These are phyloP conservation scores for Nomada fucata DNA, from an alignment of 2,888 invertebrate species.

Conservation along the genomic window DNA sequence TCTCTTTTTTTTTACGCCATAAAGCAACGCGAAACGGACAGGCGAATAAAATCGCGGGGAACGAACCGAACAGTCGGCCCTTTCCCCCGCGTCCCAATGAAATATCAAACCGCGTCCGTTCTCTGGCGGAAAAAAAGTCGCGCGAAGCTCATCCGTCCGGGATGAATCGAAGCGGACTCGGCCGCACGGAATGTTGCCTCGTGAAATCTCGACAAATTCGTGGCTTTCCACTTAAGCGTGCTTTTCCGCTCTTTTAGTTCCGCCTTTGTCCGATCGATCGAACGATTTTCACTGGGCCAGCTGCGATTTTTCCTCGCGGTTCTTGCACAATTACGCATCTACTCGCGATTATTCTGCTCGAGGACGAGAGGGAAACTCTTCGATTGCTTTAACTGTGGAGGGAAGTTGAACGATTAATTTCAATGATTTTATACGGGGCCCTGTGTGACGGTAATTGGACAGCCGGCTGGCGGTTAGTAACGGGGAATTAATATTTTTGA, in stretches of 20 bases:
- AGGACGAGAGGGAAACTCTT: too few species aligned
- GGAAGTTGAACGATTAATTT: too few species aligned
- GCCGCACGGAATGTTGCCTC: constrained; percentile 42
- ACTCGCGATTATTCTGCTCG: too few species aligned
- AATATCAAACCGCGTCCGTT: constrained; percentile 11
- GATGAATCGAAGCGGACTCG: constrained; percentile 34
- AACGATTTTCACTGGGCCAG: background rate
- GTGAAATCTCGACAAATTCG: constrained; percentile 32
- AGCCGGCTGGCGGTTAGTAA: too few species aligned
- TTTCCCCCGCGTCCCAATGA: background rate
- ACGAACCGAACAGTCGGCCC: background rate
- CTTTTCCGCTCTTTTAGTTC: constrained; percentile 23
- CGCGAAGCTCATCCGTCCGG: constrained; percentile 16
- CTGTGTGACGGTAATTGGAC: too few species aligned
- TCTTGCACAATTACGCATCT: background rate
- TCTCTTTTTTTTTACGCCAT: background rate
- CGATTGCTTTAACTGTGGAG: too few species aligned
- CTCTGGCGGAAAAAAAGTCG: constrained; percentile 7
- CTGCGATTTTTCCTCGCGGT: background rate
- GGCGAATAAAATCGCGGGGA: background rate
- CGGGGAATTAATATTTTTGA: too few species aligned
- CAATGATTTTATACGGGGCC: too few species aligned
- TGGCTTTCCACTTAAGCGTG: constrained; percentile 2
- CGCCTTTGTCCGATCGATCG: constrained; percentile 15
- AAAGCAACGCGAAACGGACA: background rate